phyloP scores from a whole-genome alignment of 2,888 invertebrate species.

The Epirrhoe alternata region DNA sequence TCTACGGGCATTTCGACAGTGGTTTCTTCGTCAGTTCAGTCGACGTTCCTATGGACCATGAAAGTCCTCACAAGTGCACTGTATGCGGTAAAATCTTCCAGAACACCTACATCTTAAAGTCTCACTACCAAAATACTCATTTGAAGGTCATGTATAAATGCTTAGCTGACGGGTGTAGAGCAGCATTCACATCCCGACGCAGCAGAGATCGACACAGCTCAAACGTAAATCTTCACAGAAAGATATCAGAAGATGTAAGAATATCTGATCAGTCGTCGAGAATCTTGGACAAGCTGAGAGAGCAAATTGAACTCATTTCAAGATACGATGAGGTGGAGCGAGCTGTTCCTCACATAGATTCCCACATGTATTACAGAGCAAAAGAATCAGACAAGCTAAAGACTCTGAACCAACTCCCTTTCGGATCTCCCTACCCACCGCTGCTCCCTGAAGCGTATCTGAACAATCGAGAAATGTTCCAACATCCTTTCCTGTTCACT shows the following conservation, averaged over 20 bases:
- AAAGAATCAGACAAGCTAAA: conserved; percentile 72
- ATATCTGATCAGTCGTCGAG: conserved; percentile 77
- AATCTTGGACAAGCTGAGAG: conserved; percentile 84
- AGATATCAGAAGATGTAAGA: conserved; percentile 88
- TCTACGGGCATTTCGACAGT: conserved; percentile 90
- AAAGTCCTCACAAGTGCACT: conserved; percentile 95
- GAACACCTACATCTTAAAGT: conserved; percentile 96
- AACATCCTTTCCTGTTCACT: conserved; percentile 78
- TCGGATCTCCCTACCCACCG: conserved; percentile 68
- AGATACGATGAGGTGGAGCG: conserved; percentile 90
- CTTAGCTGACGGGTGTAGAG: conserved; percentile 97
- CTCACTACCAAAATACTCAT: conserved; percentile 98
- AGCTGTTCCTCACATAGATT: conserved; percentile 84
- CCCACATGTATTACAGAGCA: conserved; percentile 73
- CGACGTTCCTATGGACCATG: conserved; percentile 96
- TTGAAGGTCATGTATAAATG: conserved; percentile 98
- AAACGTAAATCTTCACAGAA: conserved; percentile 95
- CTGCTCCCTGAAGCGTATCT: conserved; percentile 72
- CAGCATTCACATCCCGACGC: conserved; percentile 96
- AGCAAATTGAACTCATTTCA: conserved; percentile 92
- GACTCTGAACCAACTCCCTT: conserved; percentile 64
- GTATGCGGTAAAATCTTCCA: conserved; percentile 97
- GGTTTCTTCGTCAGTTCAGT: conserved; percentile 89
- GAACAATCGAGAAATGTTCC: conserved; percentile 74
- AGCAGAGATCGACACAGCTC: conserved; percentile 97